Evolutionary conservation across 2,888 invertebrate species (phyloP).

Genomic region (Cheilosia vernalis): DNA sequence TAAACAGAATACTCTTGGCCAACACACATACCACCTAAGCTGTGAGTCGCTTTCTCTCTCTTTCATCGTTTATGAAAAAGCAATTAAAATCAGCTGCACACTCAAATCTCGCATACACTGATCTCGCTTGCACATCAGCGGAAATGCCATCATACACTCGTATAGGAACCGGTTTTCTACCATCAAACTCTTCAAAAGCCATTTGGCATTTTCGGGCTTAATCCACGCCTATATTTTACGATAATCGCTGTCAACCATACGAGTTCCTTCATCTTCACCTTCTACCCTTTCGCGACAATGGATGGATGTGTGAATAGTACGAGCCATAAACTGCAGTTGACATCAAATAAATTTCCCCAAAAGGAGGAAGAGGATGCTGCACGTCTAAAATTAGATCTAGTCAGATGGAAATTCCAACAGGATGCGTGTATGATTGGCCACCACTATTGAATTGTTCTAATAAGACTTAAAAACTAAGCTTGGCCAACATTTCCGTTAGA

Average conservation of each 20-base stretch:
- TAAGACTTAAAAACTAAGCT: background rate
- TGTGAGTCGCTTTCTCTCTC: background rate
- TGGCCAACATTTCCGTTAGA: background rate
- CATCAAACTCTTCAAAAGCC: conserved; percentile 27
- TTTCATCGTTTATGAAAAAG: background rate
- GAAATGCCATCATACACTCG: conserved; percentile 18
- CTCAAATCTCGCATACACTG: conserved; percentile 9
- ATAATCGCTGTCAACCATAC: conserved; percentile 24
- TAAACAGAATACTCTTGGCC: background rate
- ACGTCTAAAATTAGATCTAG: conserved; percentile 46
- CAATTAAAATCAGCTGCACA: conserved; percentile 27
- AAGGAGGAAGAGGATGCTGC: background rate
- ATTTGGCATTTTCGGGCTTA: conserved; percentile 46
- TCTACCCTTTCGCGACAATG: conserved; percentile 17
- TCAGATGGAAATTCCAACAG: background rate
- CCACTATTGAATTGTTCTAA: background rate
- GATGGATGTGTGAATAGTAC: background rate
- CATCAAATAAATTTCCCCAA: conserved; percentile 30
- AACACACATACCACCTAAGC: background rate
- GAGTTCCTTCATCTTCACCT: conserved; percentile 31
- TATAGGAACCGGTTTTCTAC: conserved; percentile 14
- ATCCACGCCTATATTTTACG: conserved; percentile 59
- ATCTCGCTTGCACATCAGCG: conserved; percentile 54
- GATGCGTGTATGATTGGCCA: background rate
- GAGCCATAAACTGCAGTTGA: conserved; percentile 19